These are phyloP conservation scores for Pangasius djambal DNA, from an alignment of 2,797 vertebrate genomes.

Conservation along the genomic window DNA sequence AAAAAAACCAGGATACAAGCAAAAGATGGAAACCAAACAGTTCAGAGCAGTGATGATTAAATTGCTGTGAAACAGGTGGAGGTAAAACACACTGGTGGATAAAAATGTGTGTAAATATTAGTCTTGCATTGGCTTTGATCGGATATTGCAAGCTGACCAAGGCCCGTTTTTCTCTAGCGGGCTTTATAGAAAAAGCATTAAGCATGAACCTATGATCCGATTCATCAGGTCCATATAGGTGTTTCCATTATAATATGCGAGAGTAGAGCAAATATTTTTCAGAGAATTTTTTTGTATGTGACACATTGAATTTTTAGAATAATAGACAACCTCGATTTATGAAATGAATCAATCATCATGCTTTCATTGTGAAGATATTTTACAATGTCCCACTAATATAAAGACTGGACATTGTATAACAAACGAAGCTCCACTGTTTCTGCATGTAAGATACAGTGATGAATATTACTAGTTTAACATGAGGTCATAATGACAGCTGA, in stretches of 20 bases:
- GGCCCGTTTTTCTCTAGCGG: background rate
- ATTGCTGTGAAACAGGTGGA: background rate
- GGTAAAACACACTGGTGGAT: background rate
- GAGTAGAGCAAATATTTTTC: background rate
- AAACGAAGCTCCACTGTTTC: background rate
- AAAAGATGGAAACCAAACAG: background rate
- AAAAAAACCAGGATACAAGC: background rate
- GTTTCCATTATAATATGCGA: too few relatives aligned
- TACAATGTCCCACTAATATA: background rate
- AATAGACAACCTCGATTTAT: background rate
- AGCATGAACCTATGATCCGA: background rate
- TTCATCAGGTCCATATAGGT: background rate
- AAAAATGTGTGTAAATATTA: background rate
- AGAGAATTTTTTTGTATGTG: background rate
- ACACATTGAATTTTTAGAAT: background rate
- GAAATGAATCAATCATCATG: background rate
- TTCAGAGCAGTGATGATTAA: background rate
- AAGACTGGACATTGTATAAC: background rate
- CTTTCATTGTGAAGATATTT: background rate
- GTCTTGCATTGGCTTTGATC: background rate
- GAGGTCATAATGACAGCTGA: background rate
- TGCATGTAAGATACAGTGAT: background rate
- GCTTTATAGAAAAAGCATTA: background rate
- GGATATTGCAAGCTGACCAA: background rate
- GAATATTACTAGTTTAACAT: background rate